Conservation (phyloP, 1,140 invertebrate genomes). For the Caligus rogercresseyi region DNA sequence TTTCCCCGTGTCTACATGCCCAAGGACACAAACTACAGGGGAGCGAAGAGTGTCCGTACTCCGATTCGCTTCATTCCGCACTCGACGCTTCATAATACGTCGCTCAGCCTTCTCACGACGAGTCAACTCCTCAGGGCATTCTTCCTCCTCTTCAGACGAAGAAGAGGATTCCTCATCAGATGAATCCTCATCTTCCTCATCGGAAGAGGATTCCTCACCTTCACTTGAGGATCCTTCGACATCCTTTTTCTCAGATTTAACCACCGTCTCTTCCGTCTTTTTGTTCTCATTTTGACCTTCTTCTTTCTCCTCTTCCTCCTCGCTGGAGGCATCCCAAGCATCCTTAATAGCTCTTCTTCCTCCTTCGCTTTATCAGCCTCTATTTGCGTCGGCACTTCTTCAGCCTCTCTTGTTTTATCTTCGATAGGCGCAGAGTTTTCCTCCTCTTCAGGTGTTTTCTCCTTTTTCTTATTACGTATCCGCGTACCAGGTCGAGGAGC, state of each 20-base stretch:
- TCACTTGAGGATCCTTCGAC: constrained; percentile 20
- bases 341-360: constrained; percentile 24
- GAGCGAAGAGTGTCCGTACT: constrained; percentile 61
- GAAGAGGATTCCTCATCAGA: constrained; percentile 20
- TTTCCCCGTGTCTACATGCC: constrained; percentile 98
- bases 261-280: constrained; percentile 18
- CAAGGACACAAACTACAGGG: constrained; percentile 92
- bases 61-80: constrained; percentile 63
- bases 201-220: constrained; percentile 19
- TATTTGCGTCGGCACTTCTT: constrained; percentile 19
- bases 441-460: no score
- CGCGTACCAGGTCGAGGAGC: constrained; percentile 48
- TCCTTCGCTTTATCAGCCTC: constrained; percentile 20
- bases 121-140: constrained; percentile 42
- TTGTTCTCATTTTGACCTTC: constrained; percentile 20
- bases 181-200: constrained; percentile 20
- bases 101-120: constrained; percentile 42
- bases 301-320: constrained; percentile 21
- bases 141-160: constrained; percentile 36
- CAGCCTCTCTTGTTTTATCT: constrained; percentile 23
- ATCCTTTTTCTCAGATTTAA: constrained; percentile 23
- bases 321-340: constrained; percentile 8
- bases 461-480: constrained; percentile 51
- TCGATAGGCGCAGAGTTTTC: constrained; percentile 23
- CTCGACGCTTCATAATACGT: constrained; percentile 59